Evolutionary conservation across 2,797 vertebrate species (phyloP), one percentile per base, ranked within the genome.

Genomic region (Brachyalestes nurse): DNA sequence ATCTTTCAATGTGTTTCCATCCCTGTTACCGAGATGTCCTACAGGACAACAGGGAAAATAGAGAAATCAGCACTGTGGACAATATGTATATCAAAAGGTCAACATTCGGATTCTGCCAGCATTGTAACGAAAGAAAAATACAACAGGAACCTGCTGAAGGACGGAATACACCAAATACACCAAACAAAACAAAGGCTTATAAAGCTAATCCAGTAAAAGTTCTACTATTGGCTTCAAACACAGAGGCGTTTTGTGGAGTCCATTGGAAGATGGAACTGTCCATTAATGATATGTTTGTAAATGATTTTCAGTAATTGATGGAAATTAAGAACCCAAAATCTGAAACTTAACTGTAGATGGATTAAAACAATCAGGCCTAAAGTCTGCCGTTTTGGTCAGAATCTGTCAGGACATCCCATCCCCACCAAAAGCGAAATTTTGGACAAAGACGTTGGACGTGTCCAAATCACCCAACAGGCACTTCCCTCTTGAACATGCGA

Each of bases 31-130:
- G 71, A 76, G 69, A 81, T 47, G 38, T 62, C 51, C 51, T 76
- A 80, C 14, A 81, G 17, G 38, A 60, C 60, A 70, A 83, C n/a
- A 72, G 57, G 9, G 72, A 49, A 78, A n/a, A 75, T 40, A 69
- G 65, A 77, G 23, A 86, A 77, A 62, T 34, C 51, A 49, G 72
- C 60, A 45, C 60, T 42, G 5, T 69, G 38, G 25, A 19, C 14
- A 10, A 16, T 38, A 51, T 66, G 7, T 80, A 40, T 61, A 47
- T 67, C 49, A 65, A 72, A 57, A 82, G 55, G 66, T 38, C n/a
- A 40, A 76, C 65, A 70, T 70, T 70, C 28, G 49, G 45, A 57
- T 21, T 8, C 4, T 69, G 58, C 57, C 66, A 65, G 72, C 45
- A 75, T 69, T 53, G 25, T 8, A 61, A 60, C n/a, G 34, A 60